These are phyloP conservation scores for Ataeniobius toweri DNA, from an alignment of 2,797 vertebrate genomes.

Conservation along the genomic window DNA sequence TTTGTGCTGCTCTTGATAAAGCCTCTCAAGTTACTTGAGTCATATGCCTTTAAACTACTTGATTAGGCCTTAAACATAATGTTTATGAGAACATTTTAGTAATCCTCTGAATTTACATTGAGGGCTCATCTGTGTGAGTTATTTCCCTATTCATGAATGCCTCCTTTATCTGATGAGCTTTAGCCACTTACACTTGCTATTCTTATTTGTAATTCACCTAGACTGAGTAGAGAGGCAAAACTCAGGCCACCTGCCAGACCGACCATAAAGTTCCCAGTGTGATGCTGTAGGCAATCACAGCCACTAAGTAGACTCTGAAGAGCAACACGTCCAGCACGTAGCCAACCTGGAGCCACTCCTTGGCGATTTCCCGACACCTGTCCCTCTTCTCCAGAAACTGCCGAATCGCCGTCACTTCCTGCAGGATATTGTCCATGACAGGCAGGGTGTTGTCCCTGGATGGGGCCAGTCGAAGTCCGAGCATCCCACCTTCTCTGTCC, in stretches of 20 bases:
- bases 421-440: constrained; percentile 82
- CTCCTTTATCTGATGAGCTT: constrained; percentile 23
- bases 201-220: constrained; percentile 1
- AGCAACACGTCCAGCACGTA: constrained; percentile 92
- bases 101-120: background rate
- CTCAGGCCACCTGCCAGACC: constrained; percentile 88
- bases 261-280: constrained; percentile 92
- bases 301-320: constrained; percentile 89
- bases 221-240: background rate
- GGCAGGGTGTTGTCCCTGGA: constrained; percentile 68
- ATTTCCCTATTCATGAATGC: background rate
- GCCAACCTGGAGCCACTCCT: constrained; percentile 94
- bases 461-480: constrained; percentile 48
- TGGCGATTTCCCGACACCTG: constrained; percentile 84
- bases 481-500: constrained; percentile 54
- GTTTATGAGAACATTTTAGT: background rate
- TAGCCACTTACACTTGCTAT: constrained; percentile 16
- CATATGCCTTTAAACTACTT: constrained; percentile 1
- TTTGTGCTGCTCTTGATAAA: background rate
- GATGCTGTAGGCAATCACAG: constrained; percentile 88
- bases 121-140: constrained; percentile 1
- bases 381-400: constrained; percentile 89
- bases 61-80: background rate
- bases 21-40: background rate
- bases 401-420: constrained; percentile 87